phyloP scores from a whole-genome alignment of 2,888 invertebrate genomes.

The Tromatobia lineatoria region DNA sequence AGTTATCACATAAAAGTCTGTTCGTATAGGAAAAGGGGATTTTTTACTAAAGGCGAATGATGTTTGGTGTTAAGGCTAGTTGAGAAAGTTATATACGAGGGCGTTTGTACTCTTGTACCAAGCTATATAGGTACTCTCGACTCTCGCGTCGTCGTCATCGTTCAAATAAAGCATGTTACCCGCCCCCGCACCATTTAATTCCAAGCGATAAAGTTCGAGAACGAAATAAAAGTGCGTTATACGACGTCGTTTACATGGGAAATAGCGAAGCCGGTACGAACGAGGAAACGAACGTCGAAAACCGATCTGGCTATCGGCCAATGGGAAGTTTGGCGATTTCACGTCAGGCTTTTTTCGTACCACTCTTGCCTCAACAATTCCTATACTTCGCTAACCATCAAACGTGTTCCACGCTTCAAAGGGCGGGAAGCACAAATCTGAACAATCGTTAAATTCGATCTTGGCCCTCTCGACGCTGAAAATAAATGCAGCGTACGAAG shows the following conservation, averaged over 20 bases:
- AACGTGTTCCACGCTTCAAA: not conserved
- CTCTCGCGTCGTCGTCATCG: constrained; percentile 37
- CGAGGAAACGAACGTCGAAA: constrained; percentile 29
- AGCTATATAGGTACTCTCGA: not conserved
- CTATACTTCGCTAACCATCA: not conserved
- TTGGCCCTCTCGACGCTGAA: not conserved
- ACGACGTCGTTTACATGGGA: constrained; percentile 52
- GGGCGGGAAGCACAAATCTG: constrained; percentile 9
- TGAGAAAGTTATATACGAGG: constrained; percentile 17
- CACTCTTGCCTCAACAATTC: not conserved
- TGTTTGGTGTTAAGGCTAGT: not conserved
- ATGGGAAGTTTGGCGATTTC: constrained; percentile 35
- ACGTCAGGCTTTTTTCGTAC: constrained; percentile 16
- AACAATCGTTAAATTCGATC: constrained; percentile 38
- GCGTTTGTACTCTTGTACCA: constrained; percentile 3
- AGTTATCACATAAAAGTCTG: not conserved
- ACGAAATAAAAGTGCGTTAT: constrained; percentile 52
- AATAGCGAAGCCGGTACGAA: constrained; percentile 10
- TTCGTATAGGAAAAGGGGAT: not conserved
- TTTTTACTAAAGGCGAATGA: constrained; percentile 12
- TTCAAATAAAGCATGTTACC: constrained; percentile 43
- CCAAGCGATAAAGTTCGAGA: constrained; percentile 43
- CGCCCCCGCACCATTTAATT: constrained; percentile 27
- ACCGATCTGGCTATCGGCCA: constrained; percentile 53
- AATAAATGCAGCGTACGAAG: constrained; percentile 16